Percentiles rank a stretch among this genome's conserved stretches.
phyloP scores from a whole-genome alignment of 2,113 vertebrate species.

The Columba livia region DNA sequence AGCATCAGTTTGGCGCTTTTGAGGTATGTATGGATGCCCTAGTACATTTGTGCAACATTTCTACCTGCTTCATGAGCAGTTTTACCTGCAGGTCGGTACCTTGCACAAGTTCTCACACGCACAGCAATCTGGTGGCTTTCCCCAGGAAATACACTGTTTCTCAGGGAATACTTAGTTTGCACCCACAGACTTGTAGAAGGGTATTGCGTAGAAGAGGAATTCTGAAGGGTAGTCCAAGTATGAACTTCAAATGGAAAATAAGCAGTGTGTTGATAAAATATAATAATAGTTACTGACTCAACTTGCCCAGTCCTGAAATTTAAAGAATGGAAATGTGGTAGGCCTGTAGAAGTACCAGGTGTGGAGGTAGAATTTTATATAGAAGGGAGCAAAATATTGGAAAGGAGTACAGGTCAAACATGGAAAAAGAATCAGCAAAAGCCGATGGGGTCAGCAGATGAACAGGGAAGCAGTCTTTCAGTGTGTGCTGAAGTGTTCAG shows the following conservation, averaged over 20 bases:
- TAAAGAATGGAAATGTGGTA: background rate
- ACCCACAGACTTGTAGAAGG: background rate
- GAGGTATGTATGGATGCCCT: rapidly evolving
- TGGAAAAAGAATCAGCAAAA: background rate
- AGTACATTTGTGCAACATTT: background rate
- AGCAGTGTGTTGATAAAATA: background rate
- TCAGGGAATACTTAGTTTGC: background rate
- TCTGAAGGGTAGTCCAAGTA: background rate
- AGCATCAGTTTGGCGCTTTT: background rate
- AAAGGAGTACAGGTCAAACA: background rate
- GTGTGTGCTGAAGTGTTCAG: background rate
- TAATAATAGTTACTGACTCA: background rate
- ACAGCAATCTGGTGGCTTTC: background rate
- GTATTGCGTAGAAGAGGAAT: background rate
- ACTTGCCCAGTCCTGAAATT: background rate
- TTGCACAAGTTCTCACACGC: background rate
- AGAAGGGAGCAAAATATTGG: background rate
- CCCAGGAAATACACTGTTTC: background rate
- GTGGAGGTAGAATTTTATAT: background rate
- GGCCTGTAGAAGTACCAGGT: background rate
- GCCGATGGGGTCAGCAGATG: background rate
- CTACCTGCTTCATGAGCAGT: background rate
- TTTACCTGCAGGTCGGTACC: background rate
- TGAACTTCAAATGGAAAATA: background rate
- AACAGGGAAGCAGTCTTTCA: slow-evolving; percentile 1